Percentiles rank a stretch among this genome's conserved stretches.
Evolutionary conservation across 2,888 invertebrate species (phyloP).

Genomic region (Aleiodes leptofemur): DNA sequence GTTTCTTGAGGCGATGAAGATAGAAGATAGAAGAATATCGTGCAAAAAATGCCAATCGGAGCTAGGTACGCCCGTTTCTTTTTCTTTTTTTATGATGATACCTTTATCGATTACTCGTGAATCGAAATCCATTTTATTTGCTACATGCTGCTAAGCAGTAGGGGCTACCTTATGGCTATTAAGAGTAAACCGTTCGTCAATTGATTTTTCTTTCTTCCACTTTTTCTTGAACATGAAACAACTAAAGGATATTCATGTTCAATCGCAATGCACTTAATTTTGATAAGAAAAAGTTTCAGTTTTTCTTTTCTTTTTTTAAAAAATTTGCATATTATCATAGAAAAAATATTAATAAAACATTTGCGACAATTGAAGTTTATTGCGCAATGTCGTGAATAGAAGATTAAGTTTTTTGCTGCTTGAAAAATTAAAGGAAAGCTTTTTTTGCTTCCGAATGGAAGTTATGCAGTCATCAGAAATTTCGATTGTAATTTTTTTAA

Average conservation of each 20-base stretch:
- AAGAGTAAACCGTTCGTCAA: slow-evolving; percentile 49
- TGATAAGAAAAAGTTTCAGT: no score
- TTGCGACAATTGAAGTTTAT: no score
- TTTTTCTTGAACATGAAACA: background rate
- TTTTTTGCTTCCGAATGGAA: no score
- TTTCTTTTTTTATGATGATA: slow-evolving; percentile 36
- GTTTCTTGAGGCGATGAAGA: background rate
- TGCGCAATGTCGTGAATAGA: background rate
- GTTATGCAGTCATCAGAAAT: no score
- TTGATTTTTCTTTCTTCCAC: slow-evolving; percentile 24
- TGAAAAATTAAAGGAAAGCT: background rate
- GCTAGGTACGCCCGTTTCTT: slow-evolving; percentile 47
- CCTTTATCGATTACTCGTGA: slow-evolving; percentile 55
- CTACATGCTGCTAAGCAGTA: slow-evolving; percentile 38
- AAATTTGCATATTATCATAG: no score
- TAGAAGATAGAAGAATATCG: background rate
- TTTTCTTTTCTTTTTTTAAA: no score
- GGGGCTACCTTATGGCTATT: slow-evolving; percentile 48
- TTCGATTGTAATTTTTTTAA: background rate
- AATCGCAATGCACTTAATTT: no score
- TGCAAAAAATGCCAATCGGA: slow-evolving; percentile 45
- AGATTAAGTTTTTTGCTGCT: background rate
- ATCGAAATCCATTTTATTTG: slow-evolving; percentile 55
- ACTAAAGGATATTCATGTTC: no score
- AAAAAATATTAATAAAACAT: no score